Evolutionary conservation across 2,113 vertebrate species (phyloP).

Genomic region (Bubalus kerabau): DNA sequence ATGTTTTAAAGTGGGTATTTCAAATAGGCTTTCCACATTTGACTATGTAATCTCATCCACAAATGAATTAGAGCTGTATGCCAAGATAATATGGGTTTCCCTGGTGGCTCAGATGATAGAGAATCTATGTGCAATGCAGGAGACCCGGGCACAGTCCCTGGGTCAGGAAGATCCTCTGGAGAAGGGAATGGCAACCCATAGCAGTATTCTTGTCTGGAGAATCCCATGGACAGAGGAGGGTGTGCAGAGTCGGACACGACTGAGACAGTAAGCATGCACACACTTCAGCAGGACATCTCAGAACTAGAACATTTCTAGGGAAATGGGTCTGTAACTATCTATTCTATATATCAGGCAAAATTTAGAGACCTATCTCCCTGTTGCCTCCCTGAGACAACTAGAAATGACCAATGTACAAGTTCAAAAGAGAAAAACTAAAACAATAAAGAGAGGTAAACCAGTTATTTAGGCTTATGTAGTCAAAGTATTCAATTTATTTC

Average conservation of each 20-base stretch:
- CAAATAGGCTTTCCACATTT: background rate
- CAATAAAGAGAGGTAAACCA: background rate
- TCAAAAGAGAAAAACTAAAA: background rate
- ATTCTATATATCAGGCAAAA: background rate
- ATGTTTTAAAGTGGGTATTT: background rate
- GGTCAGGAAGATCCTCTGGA: background rate
- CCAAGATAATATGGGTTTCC: background rate
- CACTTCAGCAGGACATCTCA: background rate
- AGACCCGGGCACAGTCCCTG: background rate
- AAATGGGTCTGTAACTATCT: background rate
- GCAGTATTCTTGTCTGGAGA: background rate
- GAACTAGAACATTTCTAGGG: background rate
- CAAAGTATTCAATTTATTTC: background rate
- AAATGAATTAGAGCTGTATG: background rate
- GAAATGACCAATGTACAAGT: background rate
- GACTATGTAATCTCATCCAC: background rate
- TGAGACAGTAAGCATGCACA: background rate
- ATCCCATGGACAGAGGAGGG: background rate
- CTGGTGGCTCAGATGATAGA: background rate
- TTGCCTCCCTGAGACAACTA: background rate
- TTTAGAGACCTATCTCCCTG: background rate
- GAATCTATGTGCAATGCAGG: background rate
- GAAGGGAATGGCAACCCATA: background rate
- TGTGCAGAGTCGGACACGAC: rapidly evolving
- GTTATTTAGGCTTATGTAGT: background rate